phyloP scores from a whole-genome alignment of 1,140 invertebrate genomes.

The Sinonovacula constricta region DNA sequence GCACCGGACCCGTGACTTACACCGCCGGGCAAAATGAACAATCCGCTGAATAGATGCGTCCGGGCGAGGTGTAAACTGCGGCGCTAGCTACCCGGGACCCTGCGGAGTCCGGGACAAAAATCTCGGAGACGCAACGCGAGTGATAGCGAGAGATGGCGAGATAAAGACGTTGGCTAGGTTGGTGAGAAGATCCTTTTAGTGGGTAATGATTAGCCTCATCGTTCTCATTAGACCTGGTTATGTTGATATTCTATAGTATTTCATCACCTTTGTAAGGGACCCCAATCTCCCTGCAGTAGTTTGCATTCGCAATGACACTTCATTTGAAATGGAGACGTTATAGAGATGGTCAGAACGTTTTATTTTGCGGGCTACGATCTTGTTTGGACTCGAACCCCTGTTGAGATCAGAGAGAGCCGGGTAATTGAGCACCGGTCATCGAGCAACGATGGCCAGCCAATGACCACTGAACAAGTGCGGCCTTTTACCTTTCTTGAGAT shows the following conservation, averaged over 20 bases:
- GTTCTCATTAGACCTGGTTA: conserved; percentile 33
- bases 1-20: no score
- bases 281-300: conserved; percentile 26
- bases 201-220: conserved; percentile 48
- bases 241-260: conserved; percentile 25
- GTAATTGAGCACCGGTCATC: conserved; percentile 50
- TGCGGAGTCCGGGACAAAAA: no score
- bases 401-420: conserved; percentile 51
- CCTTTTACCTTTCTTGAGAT: conserved; percentile 28
- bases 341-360: conserved; percentile 17
- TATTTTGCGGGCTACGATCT: conserved; percentile 38
- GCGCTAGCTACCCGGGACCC: no score
- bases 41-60: no score
- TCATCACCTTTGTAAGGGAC: conserved; percentile 36
- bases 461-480: conserved; percentile 30
- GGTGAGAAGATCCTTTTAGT: conserved; percentile 52
- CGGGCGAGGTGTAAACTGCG: no score
- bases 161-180: conserved; percentile 51
- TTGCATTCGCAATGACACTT: conserved; percentile 38
- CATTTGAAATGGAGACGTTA: conserved; percentile 30
- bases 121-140: no score
- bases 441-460: conserved; percentile 41
- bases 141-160: conserved; percentile 26
- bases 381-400: conserved; percentile 22
- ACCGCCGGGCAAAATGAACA: no score